Evolutionary conservation across 2,888 invertebrate genomes (phyloP).

Genomic region (Parascotia fuliginaria): DNA sequence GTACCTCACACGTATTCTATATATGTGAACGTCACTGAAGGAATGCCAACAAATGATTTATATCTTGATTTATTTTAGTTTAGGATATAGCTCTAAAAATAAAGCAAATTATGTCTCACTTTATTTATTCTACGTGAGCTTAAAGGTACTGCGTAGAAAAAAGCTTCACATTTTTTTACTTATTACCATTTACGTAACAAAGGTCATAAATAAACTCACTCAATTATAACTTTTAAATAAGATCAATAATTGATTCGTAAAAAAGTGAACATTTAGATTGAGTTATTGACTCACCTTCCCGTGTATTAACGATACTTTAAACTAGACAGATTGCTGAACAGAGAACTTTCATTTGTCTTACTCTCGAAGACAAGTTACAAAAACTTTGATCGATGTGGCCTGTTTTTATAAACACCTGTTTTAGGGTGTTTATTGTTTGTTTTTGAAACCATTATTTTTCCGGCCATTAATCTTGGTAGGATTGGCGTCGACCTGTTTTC

Average conservation of each 20-base stretch:
- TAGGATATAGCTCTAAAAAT: no score
- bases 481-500: constrained; percentile 12
- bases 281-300: background rate
- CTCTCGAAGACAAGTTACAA: constrained; percentile 53
- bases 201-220: background rate
- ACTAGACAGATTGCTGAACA: constrained; percentile 46
- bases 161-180: no score
- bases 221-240: no score
- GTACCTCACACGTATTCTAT: no score
- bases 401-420: constrained; percentile 68
- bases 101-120: no score
- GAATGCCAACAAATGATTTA: no score
- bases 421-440: constrained; percentile 46
- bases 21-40: no score
- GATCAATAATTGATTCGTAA: background rate
- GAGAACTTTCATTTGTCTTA: constrained; percentile 69
- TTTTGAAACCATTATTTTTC: constrained; percentile 24
- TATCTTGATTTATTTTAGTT: no score
- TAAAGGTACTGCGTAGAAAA: no score
- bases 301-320: background rate
- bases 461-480: constrained; percentile 48
- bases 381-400: constrained; percentile 70
- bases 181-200: no score
- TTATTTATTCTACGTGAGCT: no score
- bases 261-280: background rate